Conservation (phyloP, 2,113 vertebrate genomes). For the Sus scrofa region T2T-Sscrofa CM000826.6:22274001-22274500, state of each 20-base stretch:
- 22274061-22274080: background rate
- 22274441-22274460: constrained; percentile 58
- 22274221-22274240: background rate
- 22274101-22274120: background rate
- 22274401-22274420: background rate
- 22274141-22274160: constrained; percentile 15
- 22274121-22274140: background rate
- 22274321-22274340: constrained; percentile 1
- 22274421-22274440: background rate
- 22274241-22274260: background rate
- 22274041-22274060: background rate
- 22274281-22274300: background rate
- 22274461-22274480: constrained; percentile 88
- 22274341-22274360: background rate
- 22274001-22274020: background rate
- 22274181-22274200: background rate
- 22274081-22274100: background rate
- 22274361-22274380: background rate
- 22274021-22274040: background rate
- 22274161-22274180: background rate
- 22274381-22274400: background rate
- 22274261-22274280: background rate
- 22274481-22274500: constrained; percentile 86
- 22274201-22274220: background rate
- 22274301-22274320: background rate